These are phyloP conservation scores for Anoplophora glabripennis DNA, from an alignment of 1,140 invertebrate species.

Conservation along the genomic window DNA sequence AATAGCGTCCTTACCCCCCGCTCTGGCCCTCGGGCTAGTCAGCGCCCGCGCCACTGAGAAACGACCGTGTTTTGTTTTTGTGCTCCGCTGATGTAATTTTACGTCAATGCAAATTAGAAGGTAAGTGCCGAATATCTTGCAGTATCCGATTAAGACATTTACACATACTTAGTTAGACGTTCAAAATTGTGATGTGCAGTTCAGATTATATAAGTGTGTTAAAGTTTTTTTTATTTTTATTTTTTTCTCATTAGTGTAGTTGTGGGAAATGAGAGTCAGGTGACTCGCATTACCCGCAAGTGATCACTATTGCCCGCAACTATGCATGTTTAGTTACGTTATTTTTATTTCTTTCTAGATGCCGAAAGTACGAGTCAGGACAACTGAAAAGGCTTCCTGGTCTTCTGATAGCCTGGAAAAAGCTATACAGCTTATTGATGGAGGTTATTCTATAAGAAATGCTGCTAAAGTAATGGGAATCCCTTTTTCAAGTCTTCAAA, in stretches of 20 bases:
- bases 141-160: too few relatives aligned
- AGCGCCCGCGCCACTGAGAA: too few relatives aligned
- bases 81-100: too few relatives aligned
- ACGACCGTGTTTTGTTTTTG: too few relatives aligned
- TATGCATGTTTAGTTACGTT: conserved; percentile 9
- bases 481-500: conserved; percentile 40
- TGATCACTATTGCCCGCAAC: conserved; percentile 24
- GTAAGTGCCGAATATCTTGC: too few relatives aligned
- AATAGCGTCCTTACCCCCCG: neutral
- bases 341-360: conserved; percentile 17
- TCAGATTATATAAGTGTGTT: too few relatives aligned
- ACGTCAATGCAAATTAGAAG: too few relatives aligned
- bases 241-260: conserved; percentile 6
- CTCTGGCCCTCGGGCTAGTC: neutral
- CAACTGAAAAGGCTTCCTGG: conserved; percentile 39
- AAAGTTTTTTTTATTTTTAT: conserved; percentile 9
- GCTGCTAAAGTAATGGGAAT: conserved; percentile 33
- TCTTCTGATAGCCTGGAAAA: conserved; percentile 36
- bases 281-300: conserved; percentile 39
- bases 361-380: conserved; percentile 41
- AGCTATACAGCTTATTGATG: conserved; percentile 34
- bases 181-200: too few relatives aligned
- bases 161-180: too few relatives aligned
- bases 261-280: conserved; percentile 13
- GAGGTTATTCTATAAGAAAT: conserved; percentile 42